Evolutionary conservation across 2,113 vertebrate genomes (phyloP), one percentile per base, ranked within the genome.

Genomic region (Microtus montanus): DNA sequence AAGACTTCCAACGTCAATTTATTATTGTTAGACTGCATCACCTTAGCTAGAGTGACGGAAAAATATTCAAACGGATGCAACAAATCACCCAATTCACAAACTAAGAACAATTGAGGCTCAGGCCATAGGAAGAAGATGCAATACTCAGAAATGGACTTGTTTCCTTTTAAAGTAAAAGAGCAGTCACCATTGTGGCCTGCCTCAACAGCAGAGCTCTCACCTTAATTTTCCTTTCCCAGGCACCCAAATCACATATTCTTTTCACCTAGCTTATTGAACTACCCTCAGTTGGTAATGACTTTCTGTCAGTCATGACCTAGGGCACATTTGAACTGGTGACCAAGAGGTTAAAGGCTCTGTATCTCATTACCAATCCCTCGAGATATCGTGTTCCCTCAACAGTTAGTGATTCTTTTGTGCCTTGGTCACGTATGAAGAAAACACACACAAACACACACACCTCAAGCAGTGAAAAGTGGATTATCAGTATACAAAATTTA

Each of bases 251-350:
- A 96, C 85, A 96, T 92, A 95, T 93, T 96, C 89, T 90, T 97
- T 96, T 97, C 94, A 96, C 91, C 96, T 14, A 74, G 20, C 93
- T 49, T 96, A 97, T 87, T 89, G 96, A 90, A 87, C 95, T 95
- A 91, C 92, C 94, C 87, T 92, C 82, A 92, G 91, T 95, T 5
- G 33, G 89, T 97, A 98, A 98, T 96, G 97, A 96, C 96, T 98
- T 98, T 97, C 97, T 98, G 97, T 97, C 97, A 96, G 95, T 97
- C 95, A 86, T 97, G 93, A 97, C 96, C 92, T 93, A 63, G 63
- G 91, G 97, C 82, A 92, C 95, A 95, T 96, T 66, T 96, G 93
- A 98, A 97, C 96, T 93, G 78, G 95, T 95, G 94, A 96, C 95
- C 92, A 86, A 63, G 93, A 98, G 97, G 92, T 97, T 93, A 95